Base-by-base conservation (phyloP, 2,888 invertebrate species). In the Belgica antarctica region DNA sequence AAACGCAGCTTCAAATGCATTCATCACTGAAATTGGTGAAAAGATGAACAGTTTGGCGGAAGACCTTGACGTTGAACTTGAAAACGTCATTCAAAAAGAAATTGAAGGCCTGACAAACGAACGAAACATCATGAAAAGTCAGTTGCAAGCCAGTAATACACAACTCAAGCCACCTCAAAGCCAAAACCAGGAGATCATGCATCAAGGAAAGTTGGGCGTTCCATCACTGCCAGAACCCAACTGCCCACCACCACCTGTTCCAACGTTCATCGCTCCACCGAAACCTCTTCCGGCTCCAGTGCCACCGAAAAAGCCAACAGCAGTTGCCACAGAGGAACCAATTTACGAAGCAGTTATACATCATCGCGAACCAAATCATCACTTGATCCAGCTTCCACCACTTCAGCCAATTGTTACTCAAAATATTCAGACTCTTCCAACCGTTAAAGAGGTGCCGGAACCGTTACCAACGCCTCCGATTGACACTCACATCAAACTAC, bases 291-390 rank as follows among this genome's bases (percentile, higher is more conserved):
- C 70, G 71, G 75, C 73, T 71, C 73, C 74, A 27, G 70, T 74
- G 63, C 74, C 76, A 2, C 72, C 74, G 57, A 72, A 72, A 52
- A 76, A 73, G 73, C 65, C 34, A 71, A 17, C 52, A 52, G 22
- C n/a, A 3, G 71, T 66, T n/a, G 47, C 70, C 22, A 77, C 78
- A 65, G 84, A 85, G 71, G 89, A 90, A 78, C 93, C 92, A 0
- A 94, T 94, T 73, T 94, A 94, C 77, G 93, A 94, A 77, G 87
- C 92, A 0, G 90, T 93, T 4, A 83, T 90, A 73, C 82, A 90
- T 4, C 82, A 90, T 3, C 87, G 86, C 52, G 86, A 86, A 34
- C 41, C 70, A 15, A 66, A 66, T 52, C 68, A 68, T 57, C 47
- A 68, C 15, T 34, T 68, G 22, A 34, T 46, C n/a, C 24, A n/a